These are phyloP conservation scores for Rhyzopertha dominica DNA, from an alignment of 1,140 invertebrate species.

Conservation along the genomic window DNA sequence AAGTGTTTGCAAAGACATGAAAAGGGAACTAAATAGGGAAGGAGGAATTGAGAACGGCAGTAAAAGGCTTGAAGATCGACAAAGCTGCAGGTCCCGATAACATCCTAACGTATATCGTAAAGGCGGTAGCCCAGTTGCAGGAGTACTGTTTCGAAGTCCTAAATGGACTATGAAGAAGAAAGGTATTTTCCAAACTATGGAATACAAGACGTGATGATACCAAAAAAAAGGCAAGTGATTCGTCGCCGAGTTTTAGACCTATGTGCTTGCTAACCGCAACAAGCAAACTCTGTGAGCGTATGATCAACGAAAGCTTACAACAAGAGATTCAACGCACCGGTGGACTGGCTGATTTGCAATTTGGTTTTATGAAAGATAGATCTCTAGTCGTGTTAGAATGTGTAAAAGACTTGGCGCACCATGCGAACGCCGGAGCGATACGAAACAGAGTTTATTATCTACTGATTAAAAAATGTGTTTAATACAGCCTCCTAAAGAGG, in stretches of 20 bases:
- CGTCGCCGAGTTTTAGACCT: background rate
- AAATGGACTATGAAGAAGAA: too few relatives aligned
- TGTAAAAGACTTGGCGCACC: background rate
- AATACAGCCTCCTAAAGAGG: background rate
- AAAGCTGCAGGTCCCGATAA: too few relatives aligned
- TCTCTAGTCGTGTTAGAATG: background rate
- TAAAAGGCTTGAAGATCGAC: too few relatives aligned
- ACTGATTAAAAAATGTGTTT: background rate
- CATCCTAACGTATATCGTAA: too few relatives aligned
- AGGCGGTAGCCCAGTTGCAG: too few relatives aligned
- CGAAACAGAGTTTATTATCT: background rate
- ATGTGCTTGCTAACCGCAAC: background rate
- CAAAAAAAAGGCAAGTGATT: background rate
- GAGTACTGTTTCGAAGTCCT: too few relatives aligned
- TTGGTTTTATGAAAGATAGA: background rate
- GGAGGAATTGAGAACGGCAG: too few relatives aligned
- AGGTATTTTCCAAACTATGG: too few relatives aligned
- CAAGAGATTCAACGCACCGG: background rate
- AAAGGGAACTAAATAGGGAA: too few relatives aligned
- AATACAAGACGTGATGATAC: slow-evolving; percentile 1
- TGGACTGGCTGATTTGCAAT: background rate
- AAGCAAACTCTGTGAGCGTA: background rate
- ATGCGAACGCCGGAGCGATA: background rate
- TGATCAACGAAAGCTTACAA: background rate
- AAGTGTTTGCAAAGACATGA: too few relatives aligned